A percentile compares a stretch with the other conserved stretches of the same genome.
Conservation (phyloP, 2,888 invertebrate genomes). For the Tetranychus piercei region DNA sequence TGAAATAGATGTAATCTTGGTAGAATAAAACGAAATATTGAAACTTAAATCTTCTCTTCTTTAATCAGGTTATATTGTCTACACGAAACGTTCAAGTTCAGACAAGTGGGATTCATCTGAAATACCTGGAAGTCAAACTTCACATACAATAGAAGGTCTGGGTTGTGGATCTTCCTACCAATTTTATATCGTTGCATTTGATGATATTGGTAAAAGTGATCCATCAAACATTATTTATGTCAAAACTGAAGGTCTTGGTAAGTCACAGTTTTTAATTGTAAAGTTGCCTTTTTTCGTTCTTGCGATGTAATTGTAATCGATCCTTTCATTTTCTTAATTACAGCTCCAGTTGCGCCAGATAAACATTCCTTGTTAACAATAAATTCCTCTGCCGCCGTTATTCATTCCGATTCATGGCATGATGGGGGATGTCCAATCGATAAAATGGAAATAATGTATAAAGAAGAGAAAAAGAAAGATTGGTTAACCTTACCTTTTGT, state of each 20-base stretch:
- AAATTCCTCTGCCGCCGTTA: conserved; percentile 32
- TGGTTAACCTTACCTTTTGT: conserved; percentile 44
- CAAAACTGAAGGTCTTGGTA: conserved; percentile 32
- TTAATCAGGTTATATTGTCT: conserved; percentile 18
- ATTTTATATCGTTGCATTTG: conserved; percentile 32
- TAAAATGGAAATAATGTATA: conserved; percentile 72
- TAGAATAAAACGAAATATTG: conserved; percentile 19
- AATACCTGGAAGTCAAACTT: conserved; percentile 26
- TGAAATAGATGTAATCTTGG: too few relatives aligned
- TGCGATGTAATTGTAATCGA: conserved; percentile 16
- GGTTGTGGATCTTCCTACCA: conserved; percentile 34
- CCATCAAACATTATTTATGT: conserved; percentile 31
- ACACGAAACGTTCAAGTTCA: conserved; percentile 20
- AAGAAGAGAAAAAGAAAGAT: conserved; percentile 37
- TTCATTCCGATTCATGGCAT: conserved; percentile 32
- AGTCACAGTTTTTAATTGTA: conserved; percentile 26
- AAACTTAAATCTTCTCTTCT: conserved; percentile 6
- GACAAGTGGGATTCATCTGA: conserved; percentile 26
- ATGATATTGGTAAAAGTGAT: conserved; percentile 32
- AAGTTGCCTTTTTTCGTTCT: neutral
- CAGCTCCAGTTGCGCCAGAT: conserved; percentile 33
- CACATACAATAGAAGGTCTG: conserved; percentile 27
- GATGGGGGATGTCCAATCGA: conserved; percentile 33
- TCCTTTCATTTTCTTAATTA: conserved; percentile 14
- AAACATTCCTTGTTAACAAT: conserved; percentile 29